Conservation (phyloP, 2,113 vertebrate genomes). For the Gopherus flavomarginatus region DNA sequence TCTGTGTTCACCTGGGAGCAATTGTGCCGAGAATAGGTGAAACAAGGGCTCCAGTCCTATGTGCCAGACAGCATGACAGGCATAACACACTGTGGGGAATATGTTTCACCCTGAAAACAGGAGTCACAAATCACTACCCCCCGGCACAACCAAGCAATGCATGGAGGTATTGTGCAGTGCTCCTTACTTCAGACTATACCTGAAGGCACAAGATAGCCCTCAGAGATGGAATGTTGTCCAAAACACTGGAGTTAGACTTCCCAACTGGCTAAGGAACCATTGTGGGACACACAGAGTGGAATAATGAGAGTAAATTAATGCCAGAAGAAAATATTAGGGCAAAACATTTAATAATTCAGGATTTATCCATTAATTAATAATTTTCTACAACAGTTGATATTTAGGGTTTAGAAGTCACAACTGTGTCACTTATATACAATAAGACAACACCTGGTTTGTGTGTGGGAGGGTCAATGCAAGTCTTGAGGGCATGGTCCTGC, state of each 20-base stretch:
- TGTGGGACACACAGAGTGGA: not conserved
- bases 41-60: not conserved
- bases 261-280: not conserved
- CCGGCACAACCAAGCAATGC: not conserved
- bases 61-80: not conserved
- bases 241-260: not conserved
- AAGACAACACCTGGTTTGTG: not conserved
- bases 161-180: not conserved
- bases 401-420: not conserved
- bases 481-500: not conserved
- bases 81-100: not conserved
- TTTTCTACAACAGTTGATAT: not conserved
- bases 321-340: not conserved
- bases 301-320: not conserved
- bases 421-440: not conserved
- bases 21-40: not conserved
- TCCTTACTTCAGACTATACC: not conserved
- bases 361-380: not conserved
- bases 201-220: not conserved
- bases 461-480: not conserved
- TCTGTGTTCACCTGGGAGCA: not conserved
- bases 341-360: not conserved
- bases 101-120: not conserved
- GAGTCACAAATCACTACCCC: not conserved
- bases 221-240: not conserved